Conservation (phyloP, 2,113 vertebrate genomes). For the Sebastes schlegelii region DNA sequence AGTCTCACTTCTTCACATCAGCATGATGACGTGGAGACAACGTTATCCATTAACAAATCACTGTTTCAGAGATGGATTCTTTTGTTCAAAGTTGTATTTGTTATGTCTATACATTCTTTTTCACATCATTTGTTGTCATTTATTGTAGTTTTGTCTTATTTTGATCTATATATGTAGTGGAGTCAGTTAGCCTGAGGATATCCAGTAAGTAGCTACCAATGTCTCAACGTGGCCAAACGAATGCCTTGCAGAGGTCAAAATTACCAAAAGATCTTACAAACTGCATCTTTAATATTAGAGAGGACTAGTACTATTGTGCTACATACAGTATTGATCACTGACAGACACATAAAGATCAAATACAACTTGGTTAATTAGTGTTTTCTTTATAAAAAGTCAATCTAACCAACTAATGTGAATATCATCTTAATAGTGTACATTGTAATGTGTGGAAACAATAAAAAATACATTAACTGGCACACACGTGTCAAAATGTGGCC, state of each 20-base stretch:
- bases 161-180: neutral
- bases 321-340: constrained; percentile 77
- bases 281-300: constrained; percentile 64
- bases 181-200: constrained; percentile 13
- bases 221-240: constrained; percentile 22
- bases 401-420: constrained; percentile 67
- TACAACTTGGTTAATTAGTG: constrained; percentile 66
- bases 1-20: constrained; percentile 13
- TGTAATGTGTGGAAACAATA: constrained; percentile 68
- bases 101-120: neutral
- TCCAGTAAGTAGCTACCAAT: neutral
- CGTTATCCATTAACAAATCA: neutral
- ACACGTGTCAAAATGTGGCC: constrained; percentile 44
- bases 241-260: constrained; percentile 31
- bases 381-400: constrained; percentile 74
- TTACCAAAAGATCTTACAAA: constrained; percentile 59
- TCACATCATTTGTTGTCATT: neutral
- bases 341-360: constrained; percentile 68
- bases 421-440: constrained; percentile 61
- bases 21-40: neutral
- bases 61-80: neutral
- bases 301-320: constrained; percentile 75
- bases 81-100: neutral
- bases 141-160: neutral
- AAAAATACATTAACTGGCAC: constrained; percentile 65